These are phyloP conservation scores for Melanargia galathea DNA, from an alignment of 2,888 invertebrate species.

Conservation along the genomic window DNA sequence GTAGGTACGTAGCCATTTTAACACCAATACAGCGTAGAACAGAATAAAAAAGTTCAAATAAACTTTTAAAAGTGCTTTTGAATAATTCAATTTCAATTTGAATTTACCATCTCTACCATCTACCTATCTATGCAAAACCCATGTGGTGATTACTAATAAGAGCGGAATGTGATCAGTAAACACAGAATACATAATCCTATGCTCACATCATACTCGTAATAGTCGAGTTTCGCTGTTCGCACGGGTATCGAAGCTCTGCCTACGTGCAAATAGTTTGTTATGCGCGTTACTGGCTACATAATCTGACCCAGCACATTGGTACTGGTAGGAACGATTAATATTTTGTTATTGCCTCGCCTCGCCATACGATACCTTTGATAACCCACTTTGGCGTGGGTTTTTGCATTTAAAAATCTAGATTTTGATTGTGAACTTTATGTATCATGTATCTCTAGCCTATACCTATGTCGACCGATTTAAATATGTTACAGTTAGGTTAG, in stretches of 20 bases:
- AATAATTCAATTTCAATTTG: too few relatives aligned
- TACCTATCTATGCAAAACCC: background rate
- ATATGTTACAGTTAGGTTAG: too few relatives aligned
- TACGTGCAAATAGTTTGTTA: conserved; percentile 31
- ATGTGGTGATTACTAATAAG: conserved; percentile 7
- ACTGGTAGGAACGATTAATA: conserved; percentile 34
- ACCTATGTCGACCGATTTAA: background rate
- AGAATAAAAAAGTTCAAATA: too few relatives aligned
- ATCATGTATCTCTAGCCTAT: background rate
- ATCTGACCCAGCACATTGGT: conserved; percentile 33
- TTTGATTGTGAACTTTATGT: background rate
- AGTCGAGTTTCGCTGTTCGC: conserved; percentile 33
- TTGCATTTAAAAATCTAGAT: background rate
- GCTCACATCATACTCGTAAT: background rate
- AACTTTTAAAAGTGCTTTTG: too few relatives aligned
- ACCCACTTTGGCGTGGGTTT: conserved; percentile 11
- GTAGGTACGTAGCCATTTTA: too few relatives aligned
- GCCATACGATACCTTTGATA: conserved; percentile 33
- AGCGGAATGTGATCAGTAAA: conserved; percentile 34
- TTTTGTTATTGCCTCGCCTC: conserved; percentile 36
- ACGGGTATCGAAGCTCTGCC: conserved; percentile 33
- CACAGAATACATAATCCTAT: conserved; percentile 11
- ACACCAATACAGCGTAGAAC: too few relatives aligned
- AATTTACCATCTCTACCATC: too few relatives aligned
- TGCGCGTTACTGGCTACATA: conserved; percentile 34